These are phyloP conservation scores for Disparrhopalites patrizii DNA, from an alignment of 2,888 invertebrate genomes.

Conservation along the genomic window DNA sequence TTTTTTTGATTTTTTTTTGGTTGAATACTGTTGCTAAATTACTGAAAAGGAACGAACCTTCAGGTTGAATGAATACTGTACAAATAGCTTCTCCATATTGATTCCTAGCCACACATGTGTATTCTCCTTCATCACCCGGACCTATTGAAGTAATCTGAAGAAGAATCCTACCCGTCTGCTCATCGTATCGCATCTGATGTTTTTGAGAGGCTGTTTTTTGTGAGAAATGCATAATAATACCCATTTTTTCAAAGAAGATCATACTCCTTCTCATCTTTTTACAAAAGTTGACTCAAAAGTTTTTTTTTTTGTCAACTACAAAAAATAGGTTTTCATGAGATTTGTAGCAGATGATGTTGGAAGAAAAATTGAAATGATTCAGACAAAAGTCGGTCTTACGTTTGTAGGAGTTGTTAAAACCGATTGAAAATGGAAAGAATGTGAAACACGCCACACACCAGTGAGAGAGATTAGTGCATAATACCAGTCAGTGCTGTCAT, in stretches of 20 bases:
- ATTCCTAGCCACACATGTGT: slow-evolving; percentile 90
- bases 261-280: too few relatives aligned
- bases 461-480: too few relatives aligned
- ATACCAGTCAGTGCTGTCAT: not conserved
- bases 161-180: slow-evolving; percentile 82
- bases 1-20: too few relatives aligned
- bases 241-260: slow-evolving; percentile 4
- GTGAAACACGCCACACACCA: not conserved
- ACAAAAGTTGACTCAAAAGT: not conserved
- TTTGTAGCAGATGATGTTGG: not conserved
- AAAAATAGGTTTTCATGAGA: not conserved
- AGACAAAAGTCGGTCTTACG: not conserved
- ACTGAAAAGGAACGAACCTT: too few relatives aligned
- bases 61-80: slow-evolving; percentile 89
- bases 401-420: not conserved
- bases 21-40: too few relatives aligned
- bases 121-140: slow-evolving; percentile 94
- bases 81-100: slow-evolving; percentile 95
- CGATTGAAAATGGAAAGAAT: too few relatives aligned
- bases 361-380: not conserved
- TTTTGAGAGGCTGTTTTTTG: slow-evolving; percentile 65
- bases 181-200: slow-evolving; percentile 85
- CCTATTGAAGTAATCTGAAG: slow-evolving; percentile 90
- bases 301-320: not conserved
- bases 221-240: too few relatives aligned